Percentiles rank a stretch among this genome's conserved stretches.
These are phyloP conservation scores for Phalacrocorax carbo DNA, from an alignment of 2,113 vertebrate genomes.

Conservation along the genomic window DNA sequence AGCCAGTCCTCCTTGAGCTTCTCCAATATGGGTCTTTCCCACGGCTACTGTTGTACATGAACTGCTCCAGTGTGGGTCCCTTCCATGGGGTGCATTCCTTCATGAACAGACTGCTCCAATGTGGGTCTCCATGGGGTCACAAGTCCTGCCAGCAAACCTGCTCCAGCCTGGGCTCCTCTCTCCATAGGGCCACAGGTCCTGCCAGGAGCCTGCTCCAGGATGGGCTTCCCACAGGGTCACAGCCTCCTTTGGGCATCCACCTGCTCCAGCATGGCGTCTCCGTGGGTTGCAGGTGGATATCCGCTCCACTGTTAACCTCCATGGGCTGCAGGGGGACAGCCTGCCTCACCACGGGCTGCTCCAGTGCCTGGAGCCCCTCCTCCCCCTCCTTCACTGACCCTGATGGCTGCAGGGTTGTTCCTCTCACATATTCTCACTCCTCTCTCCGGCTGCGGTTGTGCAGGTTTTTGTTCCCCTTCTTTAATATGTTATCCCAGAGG, in stretches of 20 bases:
- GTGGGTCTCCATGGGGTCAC: neutral
- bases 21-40: neutral
- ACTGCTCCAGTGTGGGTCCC: neutral
- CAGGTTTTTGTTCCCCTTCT: neutral
- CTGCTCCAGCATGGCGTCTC: neutral
- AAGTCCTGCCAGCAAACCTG: neutral
- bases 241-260: neutral
- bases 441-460: too few species aligned
- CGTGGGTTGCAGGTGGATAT: too few species aligned
- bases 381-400: too few species aligned
- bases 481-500: neutral
- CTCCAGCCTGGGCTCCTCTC: neutral
- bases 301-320: neutral
- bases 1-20: too few species aligned
- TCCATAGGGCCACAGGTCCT: too few species aligned
- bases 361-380: too few species aligned
- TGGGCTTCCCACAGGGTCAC: neutral
- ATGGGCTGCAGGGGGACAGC: too few species aligned
- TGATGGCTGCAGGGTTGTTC: too few species aligned
- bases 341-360: neutral
- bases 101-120: too few species aligned
- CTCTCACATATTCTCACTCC: too few species aligned
- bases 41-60: neutral
- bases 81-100: too few species aligned
- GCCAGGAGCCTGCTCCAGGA: neutral